Evolutionary conservation across 2,797 vertebrate genomes (phyloP).

Genomic region (Acridotheres tristis): DNA sequence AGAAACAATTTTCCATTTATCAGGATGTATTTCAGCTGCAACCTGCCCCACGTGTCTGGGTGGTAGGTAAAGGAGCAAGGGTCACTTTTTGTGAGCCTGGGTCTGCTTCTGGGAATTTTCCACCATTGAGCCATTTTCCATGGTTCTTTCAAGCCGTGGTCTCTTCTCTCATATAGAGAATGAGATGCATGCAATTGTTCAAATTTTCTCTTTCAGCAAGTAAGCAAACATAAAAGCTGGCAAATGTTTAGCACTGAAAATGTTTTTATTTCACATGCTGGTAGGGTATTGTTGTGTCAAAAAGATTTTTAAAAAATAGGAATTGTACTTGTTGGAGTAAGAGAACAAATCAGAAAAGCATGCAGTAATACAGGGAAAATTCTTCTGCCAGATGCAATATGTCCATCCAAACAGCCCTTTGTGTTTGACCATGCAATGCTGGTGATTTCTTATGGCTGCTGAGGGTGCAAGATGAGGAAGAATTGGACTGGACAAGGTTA

Average conservation of each 20-base stretch:
- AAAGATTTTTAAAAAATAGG: background rate
- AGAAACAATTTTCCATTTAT: background rate
- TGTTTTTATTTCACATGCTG: background rate
- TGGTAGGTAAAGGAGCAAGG: background rate
- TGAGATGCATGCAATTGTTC: background rate
- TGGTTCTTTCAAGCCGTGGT: background rate
- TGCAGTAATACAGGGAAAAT: background rate
- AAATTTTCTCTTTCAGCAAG: background rate
- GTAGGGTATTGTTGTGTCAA: background rate
- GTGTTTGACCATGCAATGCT: background rate
- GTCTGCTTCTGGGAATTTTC: background rate
- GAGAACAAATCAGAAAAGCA: background rate
- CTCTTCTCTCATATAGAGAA: background rate
- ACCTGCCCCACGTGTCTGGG: background rate
- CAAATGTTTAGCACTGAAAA: background rate
- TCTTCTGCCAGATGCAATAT: background rate
- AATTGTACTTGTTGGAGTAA: background rate
- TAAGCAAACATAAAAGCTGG: background rate
- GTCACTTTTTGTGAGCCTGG: background rate
- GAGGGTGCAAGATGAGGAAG: background rate
- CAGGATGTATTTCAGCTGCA: background rate
- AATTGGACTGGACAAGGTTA: background rate
- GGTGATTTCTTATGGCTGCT: background rate
- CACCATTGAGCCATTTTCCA: background rate
- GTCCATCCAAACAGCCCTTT: background rate